Evolutionary conservation across 2,113 vertebrate genomes (phyloP).

Genomic region (Cricetomys ansorgei): DNA sequence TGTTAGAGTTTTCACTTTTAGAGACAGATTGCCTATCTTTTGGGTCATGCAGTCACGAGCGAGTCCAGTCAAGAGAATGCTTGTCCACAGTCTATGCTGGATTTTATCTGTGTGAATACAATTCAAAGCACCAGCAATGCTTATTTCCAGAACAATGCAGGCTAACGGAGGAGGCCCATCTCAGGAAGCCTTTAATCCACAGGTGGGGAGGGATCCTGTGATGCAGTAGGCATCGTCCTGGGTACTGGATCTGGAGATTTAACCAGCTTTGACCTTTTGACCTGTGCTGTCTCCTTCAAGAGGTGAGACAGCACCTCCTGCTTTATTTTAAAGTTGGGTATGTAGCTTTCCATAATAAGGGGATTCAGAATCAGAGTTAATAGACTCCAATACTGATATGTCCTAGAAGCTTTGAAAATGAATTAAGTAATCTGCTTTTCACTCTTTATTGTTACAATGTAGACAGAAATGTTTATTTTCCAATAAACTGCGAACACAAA

Average conservation of each 20-base stretch:
- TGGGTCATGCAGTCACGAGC: constrained; percentile 23
- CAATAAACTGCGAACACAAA: not conserved
- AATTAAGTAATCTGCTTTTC: constrained; percentile 1
- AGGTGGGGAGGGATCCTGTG: not conserved
- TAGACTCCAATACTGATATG: constrained; percentile 2
- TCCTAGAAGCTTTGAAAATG: not conserved
- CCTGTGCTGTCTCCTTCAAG: not conserved
- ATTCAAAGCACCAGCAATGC: not conserved
- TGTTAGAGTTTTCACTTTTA: not conserved
- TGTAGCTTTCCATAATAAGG: not conserved
- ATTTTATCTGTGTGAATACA: not conserved
- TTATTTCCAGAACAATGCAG: constrained; percentile 21
- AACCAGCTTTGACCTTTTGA: not conserved
- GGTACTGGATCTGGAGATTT: not conserved
- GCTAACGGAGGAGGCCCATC: not conserved
- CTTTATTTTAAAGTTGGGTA: not conserved
- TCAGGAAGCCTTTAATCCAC: not conserved
- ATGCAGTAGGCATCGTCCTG: not conserved
- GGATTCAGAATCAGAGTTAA: constrained; percentile 17
- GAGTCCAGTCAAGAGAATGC: not conserved
- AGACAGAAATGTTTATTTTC: not conserved
- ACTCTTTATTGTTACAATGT: not conserved
- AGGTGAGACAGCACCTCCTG: not conserved
- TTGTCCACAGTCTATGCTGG: no score
- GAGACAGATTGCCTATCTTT: not conserved